These are phyloP conservation scores for Erebia ligea DNA, from an alignment of 2,888 invertebrate genomes.

Conservation along the genomic window DNA sequence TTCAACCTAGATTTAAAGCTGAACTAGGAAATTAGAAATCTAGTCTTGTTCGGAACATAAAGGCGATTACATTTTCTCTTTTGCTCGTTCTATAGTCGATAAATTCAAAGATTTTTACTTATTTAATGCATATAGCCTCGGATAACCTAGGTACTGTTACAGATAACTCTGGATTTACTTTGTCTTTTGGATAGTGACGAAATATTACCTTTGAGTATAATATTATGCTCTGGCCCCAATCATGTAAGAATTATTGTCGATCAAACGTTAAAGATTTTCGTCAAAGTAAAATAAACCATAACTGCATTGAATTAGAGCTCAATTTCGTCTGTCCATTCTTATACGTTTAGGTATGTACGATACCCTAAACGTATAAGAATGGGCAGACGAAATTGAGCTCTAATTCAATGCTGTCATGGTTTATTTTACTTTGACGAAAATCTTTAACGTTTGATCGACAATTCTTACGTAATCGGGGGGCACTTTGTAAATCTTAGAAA, in stretches of 20 bases:
- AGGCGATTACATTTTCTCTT: constrained; percentile 34
- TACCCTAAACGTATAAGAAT: too few species aligned
- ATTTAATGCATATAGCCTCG: constrained; percentile 29
- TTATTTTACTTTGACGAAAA: too few species aligned
- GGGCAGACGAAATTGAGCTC: too few species aligned
- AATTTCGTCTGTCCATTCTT: too few species aligned
- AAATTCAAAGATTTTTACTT: constrained; percentile 29
- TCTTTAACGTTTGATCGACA: too few species aligned
- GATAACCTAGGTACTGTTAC: constrained; percentile 11
- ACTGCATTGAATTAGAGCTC: too few species aligned
- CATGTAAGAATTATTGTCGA: too few species aligned
- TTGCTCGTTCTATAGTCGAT: constrained; percentile 26
- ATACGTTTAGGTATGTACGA: too few species aligned
- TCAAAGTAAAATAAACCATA: too few species aligned
- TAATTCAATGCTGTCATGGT: too few species aligned
- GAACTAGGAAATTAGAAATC: constrained; percentile 36
- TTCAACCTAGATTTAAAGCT: constrained; percentile 36
- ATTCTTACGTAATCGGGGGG: too few species aligned
- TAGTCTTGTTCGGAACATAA: constrained; percentile 33
- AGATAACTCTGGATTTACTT: not conserved
- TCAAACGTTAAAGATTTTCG: too few species aligned
- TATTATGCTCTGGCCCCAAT: not conserved
- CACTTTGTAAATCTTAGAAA: not conserved
- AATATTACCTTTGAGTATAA: not conserved
- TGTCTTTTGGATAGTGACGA: not conserved